Evolutionary conservation across 2,113 vertebrate genomes (phyloP).

Genomic region (Actenoides lindsayi): DNA sequence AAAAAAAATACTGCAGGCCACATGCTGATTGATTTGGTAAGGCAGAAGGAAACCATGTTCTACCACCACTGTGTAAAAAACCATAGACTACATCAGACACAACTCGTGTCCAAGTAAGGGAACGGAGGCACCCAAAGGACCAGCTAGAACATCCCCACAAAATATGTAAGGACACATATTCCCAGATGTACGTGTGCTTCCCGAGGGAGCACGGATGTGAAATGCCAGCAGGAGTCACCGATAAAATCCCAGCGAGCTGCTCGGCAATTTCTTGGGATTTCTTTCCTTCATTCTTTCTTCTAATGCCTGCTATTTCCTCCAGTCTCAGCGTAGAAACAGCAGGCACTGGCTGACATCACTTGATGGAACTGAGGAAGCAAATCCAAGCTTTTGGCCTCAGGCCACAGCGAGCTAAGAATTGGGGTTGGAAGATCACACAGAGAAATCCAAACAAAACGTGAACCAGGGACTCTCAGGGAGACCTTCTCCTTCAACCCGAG

Average conservation of each 20-base stretch:
- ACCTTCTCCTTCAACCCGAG: neutral
- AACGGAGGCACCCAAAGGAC: neutral
- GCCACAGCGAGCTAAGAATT: neutral
- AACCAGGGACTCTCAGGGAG: neutral
- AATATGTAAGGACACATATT: accelerated
- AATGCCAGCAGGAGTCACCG: neutral
- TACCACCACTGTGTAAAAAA: neutral
- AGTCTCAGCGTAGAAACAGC: neutral
- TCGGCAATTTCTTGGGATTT: neutral
- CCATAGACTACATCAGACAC: neutral
- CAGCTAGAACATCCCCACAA: neutral
- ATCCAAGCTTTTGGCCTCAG: neutral
- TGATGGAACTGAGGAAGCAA: neutral
- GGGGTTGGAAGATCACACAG: neutral
- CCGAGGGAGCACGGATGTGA: neutral
- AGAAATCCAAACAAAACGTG: neutral
- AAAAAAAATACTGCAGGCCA: neutral
- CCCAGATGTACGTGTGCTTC: neutral
- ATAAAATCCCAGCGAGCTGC: neutral
- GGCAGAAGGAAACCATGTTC: neutral
- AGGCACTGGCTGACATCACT: neutral
- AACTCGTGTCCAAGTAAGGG: neutral
- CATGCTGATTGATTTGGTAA: neutral
- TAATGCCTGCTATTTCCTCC: neutral
- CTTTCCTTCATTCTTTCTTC: neutral